Evolutionary conservation across 2,888 invertebrate genomes (phyloP).

Genomic region (Holacanthella duospinosa): DNA sequence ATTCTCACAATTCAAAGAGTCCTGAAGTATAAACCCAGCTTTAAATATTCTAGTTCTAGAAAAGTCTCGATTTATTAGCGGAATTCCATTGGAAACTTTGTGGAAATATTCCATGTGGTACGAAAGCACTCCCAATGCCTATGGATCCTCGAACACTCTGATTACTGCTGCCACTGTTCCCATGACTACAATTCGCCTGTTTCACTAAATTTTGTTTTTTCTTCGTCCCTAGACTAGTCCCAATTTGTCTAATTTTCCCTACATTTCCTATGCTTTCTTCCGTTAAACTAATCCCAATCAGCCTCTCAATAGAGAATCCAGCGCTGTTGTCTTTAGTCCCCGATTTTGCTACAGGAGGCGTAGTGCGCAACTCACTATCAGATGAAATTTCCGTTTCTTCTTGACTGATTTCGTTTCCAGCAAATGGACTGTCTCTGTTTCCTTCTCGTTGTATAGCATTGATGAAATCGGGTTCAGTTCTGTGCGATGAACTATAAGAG

Average conservation of each 20-base stretch:
- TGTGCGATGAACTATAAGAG: neutral
- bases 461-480: neutral
- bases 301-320: slow-evolving; percentile 31
- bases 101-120: slow-evolving; percentile 14
- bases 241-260: neutral
- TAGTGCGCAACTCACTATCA: neutral
- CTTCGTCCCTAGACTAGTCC: neutral
- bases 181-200: neutral
- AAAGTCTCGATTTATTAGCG: slow-evolving; percentile 4
- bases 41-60: too few relatives aligned
- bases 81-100: slow-evolving; percentile 9
- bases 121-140: slow-evolving; percentile 11
- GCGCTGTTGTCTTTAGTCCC: neutral
- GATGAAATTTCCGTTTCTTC: neutral
- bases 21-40: too few relatives aligned
- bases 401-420: slow-evolving; percentile 3
- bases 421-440: slow-evolving; percentile 11
- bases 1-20: too few relatives aligned
- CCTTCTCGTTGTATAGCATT: neutral
- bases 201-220: neutral
- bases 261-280: neutral
- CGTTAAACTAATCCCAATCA: slow-evolving; percentile 25
- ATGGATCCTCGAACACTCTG: neutral
- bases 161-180: neutral
- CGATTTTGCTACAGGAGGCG: neutral